Conservation (phyloP, 2,797 vertebrate species). For the Gallinago nigripennis region DNA sequence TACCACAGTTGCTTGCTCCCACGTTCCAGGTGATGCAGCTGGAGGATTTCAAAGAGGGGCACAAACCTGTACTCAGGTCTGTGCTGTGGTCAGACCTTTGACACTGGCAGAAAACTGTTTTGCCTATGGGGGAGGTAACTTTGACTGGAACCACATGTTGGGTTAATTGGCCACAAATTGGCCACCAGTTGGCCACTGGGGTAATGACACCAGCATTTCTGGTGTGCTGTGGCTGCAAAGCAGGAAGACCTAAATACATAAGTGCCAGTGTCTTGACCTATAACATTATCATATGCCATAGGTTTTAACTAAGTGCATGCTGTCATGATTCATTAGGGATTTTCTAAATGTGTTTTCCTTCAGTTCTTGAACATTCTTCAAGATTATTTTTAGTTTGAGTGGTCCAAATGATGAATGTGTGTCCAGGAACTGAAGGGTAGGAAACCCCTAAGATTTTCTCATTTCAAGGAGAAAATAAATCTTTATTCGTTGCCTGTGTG, state of each 20-base stretch:
- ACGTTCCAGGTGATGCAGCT: not conserved
- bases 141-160: not conserved
- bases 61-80: not conserved
- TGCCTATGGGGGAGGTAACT: not conserved
- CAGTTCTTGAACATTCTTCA: not conserved
- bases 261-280: not conserved
- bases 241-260: not conserved
- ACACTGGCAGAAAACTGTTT: accelerated
- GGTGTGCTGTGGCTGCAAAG: accelerated
- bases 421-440: not conserved
- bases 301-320: not conserved
- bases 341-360: not conserved
- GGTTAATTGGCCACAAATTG: not conserved
- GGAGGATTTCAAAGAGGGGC: not conserved
- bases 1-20: not conserved
- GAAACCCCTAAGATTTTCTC: not conserved
- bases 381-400: not conserved
- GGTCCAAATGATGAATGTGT: not conserved
- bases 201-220: not conserved
- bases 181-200: too few species aligned
- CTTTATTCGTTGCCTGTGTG: not conserved
- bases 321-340: not conserved
- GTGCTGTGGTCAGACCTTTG: not conserved
- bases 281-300: not conserved
- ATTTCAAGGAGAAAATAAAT: not conserved